Percentiles rank a stretch among this genome's conserved stretches.
Conservation (phyloP, 92 coral and sea anemone species). For the Ricordea florida region DNA sequence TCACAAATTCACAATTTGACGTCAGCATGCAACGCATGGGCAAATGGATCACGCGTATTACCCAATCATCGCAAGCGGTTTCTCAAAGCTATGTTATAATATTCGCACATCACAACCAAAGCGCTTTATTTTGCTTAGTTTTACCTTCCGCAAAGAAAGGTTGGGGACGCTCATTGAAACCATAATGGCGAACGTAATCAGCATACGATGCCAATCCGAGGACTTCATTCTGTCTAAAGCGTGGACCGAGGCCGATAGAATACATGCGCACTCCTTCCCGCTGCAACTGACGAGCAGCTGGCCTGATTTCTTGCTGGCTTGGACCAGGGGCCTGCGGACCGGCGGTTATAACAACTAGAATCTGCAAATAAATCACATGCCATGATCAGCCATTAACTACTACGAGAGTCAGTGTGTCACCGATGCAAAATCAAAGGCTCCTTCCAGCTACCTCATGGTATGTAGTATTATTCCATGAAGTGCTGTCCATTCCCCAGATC, state of each 20-base stretch:
- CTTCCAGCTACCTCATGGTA: too few relatives aligned
- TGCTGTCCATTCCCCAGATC: too few relatives aligned
- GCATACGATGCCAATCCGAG: slow-evolving; percentile 48
- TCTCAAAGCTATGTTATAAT: too few relatives aligned
- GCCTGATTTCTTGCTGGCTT: slow-evolving; percentile 19
- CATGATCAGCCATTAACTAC: neutral
- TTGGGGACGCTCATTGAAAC: slow-evolving; percentile 17
- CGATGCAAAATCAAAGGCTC: too few relatives aligned
- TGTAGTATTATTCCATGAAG: too few relatives aligned
- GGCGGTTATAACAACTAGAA: slow-evolving; percentile 45
- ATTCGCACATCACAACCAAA: neutral
- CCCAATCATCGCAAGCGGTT: too few relatives aligned
- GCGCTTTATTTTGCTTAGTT: neutral
- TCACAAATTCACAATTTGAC: too few relatives aligned
- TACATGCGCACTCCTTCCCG: slow-evolving; percentile 65
- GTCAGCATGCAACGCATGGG: too few relatives aligned
- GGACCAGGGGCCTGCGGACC: slow-evolving; percentile 57
- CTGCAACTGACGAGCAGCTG: slow-evolving; percentile 41
- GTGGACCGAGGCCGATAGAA: slow-evolving; percentile 63
- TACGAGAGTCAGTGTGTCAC: too few relatives aligned
- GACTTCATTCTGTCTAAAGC: slow-evolving; percentile 28
- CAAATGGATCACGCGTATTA: too few relatives aligned
- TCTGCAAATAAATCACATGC: neutral
- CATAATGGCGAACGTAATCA: slow-evolving; percentile 41
- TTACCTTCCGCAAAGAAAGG: slow-evolving; percentile 1